Conservation (phyloP, 2,888 invertebrate species). For the Luperina testacea region DNA sequence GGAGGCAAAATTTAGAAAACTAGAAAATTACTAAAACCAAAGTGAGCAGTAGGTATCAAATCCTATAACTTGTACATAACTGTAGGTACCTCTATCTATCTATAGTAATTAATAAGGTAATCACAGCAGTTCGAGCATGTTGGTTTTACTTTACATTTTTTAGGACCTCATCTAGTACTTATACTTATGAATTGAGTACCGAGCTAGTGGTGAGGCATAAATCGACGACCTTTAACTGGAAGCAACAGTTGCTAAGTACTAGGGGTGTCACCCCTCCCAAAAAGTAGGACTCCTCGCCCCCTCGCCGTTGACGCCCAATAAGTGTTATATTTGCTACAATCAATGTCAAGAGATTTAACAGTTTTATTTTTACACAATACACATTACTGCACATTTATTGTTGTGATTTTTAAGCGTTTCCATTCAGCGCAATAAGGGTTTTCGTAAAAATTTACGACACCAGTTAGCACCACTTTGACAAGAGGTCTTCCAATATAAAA, state of each 20-base stretch:
- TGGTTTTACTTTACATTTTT: not conserved
- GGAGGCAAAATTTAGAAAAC: no score
- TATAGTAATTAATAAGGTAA: not conserved
- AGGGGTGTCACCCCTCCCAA: conserved; percentile 56
- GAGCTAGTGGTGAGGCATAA: conserved; percentile 16
- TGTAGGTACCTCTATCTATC: no score
- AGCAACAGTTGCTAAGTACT: conserved; percentile 56
- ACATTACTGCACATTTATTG: no score
- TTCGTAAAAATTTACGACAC: no score
- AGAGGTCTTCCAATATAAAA: no score
- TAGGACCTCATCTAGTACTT: not conserved
- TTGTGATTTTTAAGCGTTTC: not conserved
- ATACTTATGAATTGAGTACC: not conserved
- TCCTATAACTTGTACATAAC: not conserved
- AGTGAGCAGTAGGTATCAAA: not conserved
- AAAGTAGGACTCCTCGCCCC: conserved; percentile 3
- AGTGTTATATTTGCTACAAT: conserved; percentile 34
- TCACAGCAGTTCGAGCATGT: not conserved
- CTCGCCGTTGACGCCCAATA: conserved; percentile 17
- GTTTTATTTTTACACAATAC: no score
- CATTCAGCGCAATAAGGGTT: not conserved
- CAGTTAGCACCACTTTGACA: no score
- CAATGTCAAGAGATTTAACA: conserved; percentile 1
- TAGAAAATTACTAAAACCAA: not conserved
- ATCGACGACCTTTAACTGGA: conserved; percentile 44